A percentile compares a stretch with the other conserved stretches of the same genome.
These are phyloP conservation scores for Callipepla californica DNA, from an alignment of 2,113 vertebrate genomes.

Conservation along the genomic window DNA sequence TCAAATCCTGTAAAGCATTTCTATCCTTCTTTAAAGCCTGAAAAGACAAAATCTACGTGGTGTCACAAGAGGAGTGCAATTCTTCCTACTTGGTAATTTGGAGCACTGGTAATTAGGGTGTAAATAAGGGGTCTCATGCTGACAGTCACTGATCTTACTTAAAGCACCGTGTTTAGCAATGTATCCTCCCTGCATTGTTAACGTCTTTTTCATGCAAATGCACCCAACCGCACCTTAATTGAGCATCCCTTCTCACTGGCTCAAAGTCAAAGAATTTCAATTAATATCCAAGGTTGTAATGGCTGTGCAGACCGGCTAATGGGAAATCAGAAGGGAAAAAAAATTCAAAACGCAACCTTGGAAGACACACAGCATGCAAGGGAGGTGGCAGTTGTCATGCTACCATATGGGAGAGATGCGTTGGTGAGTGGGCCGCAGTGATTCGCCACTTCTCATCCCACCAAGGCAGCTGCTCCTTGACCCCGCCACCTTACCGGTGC, in stretches of 20 bases:
- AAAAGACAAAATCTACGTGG: not conserved
- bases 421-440: not conserved
- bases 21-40: not conserved
- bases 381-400: not conserved
- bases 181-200: conserved; percentile 42
- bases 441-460: not conserved
- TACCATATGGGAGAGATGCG: accelerated
- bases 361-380: not conserved
- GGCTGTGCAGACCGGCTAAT: conserved; percentile 1
- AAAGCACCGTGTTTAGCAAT: conserved; percentile 60
- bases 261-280: conserved; percentile 41
- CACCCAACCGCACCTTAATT: conserved; percentile 23
- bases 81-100: conserved; percentile 38
- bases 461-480: not conserved
- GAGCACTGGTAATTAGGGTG: conserved; percentile 56
- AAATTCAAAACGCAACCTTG: not conserved
- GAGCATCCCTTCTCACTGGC: conserved; percentile 39
- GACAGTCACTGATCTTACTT: conserved; percentile 41
- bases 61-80: not conserved
- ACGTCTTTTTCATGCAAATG: conserved; percentile 60
- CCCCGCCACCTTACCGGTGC: accelerated
- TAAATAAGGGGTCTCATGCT: conserved; percentile 36
- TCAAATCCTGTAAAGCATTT: not conserved
- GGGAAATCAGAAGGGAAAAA: conserved; percentile 17
- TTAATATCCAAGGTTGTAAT: conserved; percentile 32